Evolutionary conservation across 1,140 invertebrate genomes (phyloP), one percentile per base, ranked within the genome.

Genomic region (Rhagoletis zephyria): DNA sequence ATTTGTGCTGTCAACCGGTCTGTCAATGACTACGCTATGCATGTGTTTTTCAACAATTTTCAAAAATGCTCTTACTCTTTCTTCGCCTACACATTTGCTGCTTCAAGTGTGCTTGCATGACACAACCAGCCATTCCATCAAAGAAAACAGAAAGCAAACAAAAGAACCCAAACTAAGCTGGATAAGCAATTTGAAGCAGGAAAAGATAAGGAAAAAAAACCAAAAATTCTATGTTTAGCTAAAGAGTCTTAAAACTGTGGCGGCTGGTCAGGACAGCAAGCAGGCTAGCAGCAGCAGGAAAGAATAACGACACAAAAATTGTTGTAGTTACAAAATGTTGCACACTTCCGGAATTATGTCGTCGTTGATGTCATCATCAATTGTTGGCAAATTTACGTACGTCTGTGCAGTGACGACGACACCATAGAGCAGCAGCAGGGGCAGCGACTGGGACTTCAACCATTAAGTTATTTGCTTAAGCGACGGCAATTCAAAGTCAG

Each of bases 331-430:
- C 56, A 61, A 85, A 85, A 85, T 87, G 86, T 87, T 59, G 61
- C 61, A 42, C 64, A 56, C 86, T 87, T 87, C 86, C 86, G 86
- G 86, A 87, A 87, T 87, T 87, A 87, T 87, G 61, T 87, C 51
- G 86, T 64, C 30, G 86, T 64, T 87, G 86, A 67, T 64, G 86
- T 87, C 86, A 87, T 70, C 86, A 70, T 87, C 86, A 87, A 87
- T 87, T 87, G 61, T 87, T 87, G 86, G 86, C 86, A 87, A 87
- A 87, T 87, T 87, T 87, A 87, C 65, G 85, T 87, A 87, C 65
- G 85, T 85, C 85, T 7, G 59, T 7, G 59, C 19, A 63, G 14
- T 56, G 74, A 81, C 7, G 74, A 81, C 19, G 74, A 56, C 9
- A n/a, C 74, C n/a, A 64, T 64, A 64, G 30, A 30, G 2, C n/a